Evolutionary conservation across 2,797 vertebrate genomes (phyloP).

Genomic region (Spatula clypeata): DNA sequence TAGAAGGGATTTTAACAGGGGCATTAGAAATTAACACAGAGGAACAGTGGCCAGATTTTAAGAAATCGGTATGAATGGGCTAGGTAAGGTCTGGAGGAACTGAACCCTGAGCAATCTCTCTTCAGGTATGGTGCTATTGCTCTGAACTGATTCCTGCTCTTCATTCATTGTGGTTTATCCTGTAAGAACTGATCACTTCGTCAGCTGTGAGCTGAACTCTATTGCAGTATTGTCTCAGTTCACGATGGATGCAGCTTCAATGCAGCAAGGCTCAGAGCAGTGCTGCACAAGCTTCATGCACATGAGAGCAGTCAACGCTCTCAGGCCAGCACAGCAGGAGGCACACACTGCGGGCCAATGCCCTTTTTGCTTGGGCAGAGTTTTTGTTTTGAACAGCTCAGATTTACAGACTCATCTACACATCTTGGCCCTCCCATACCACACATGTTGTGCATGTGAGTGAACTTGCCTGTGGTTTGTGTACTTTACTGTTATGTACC

Average conservation of each 20-base stretch:
- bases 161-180: background rate
- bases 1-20: background rate
- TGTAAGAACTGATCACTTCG: background rate
- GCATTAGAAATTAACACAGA: background rate
- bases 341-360: background rate
- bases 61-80: background rate
- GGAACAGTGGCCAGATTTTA: background rate
- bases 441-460: background rate
- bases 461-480: background rate
- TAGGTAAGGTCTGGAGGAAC: background rate
- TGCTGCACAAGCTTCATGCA: rapidly evolving
- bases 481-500: background rate
- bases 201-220: background rate
- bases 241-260: background rate
- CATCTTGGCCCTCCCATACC: background rate
- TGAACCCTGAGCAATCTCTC: background rate
- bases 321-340: background rate
- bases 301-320: rapidly evolving
- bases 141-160: background rate
- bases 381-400: background rate
- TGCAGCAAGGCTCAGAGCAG: background rate
- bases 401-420: background rate
- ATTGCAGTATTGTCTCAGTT: background rate
- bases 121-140: background rate
- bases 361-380: background rate